Percentiles rank a stretch among this genome's conserved stretches.
These are phyloP conservation scores for Aphidoletes aphidimyza DNA, from an alignment of 2,888 invertebrate species.

Conservation along the genomic window DNA sequence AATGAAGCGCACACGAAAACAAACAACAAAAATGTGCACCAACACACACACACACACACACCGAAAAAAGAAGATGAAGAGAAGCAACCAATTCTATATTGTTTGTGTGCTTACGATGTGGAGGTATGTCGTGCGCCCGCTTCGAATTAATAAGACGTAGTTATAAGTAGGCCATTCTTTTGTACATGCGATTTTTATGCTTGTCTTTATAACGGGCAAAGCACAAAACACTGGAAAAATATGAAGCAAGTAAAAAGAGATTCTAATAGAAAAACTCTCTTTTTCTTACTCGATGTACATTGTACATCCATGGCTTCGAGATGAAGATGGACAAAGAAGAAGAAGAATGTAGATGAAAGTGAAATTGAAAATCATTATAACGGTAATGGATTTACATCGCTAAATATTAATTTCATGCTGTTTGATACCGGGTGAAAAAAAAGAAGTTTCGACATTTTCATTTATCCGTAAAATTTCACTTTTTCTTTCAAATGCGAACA, in stretches of 20 bases:
- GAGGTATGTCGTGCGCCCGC: neutral
- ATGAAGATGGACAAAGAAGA: no score
- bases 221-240: neutral
- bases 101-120: neutral
- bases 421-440: neutral
- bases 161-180: conserved; percentile 4
- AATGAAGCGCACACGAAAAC: neutral
- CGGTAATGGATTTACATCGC: conserved; percentile 6
- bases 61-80: neutral
- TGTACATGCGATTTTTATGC: neutral
- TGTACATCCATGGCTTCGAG: no score
- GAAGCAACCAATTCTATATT: neutral
- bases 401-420: conserved; percentile 15
- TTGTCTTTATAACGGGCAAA: neutral
- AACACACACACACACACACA: neutral
- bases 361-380: conserved; percentile 28
- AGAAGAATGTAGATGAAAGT: no score
- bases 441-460: no score
- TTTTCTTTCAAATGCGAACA: no score
- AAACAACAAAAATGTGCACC: neutral
- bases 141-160: neutral
- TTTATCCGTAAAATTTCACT: no score
- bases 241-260: neutral
- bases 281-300: no score
- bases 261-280: neutral